Conservation (phyloP, 2,113 vertebrate genomes). For the Sylvia atricapilla region DNA sequence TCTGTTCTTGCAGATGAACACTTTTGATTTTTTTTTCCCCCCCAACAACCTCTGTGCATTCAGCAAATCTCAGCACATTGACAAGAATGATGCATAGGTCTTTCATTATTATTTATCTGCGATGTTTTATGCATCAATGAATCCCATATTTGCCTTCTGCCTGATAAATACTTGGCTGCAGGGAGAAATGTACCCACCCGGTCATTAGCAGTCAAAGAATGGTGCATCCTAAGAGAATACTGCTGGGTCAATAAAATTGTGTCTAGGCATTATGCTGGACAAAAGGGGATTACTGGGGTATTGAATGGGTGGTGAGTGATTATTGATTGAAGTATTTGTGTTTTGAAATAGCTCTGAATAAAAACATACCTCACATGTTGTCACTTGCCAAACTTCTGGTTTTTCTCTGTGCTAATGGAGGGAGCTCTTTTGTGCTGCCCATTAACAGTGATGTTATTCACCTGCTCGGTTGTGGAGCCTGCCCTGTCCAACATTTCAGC, state of each 20-base stretch:
- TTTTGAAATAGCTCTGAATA: conserved; percentile 31
- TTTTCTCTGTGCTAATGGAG: not conserved
- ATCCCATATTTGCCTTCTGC: conserved; percentile 48
- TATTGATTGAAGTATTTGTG: conserved; percentile 30
- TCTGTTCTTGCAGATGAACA: not conserved
- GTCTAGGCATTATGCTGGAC: conserved; percentile 39
- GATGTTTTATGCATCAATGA: conserved; percentile 46
- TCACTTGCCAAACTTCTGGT: not conserved
- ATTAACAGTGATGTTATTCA: not conserved
- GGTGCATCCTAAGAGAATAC: conserved; percentile 30
- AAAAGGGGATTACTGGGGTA: conserved; percentile 48
- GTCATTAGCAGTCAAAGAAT: conserved; percentile 43
- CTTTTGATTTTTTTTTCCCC: accelerated
- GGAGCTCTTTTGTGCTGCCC: not conserved
- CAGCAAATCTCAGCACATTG: not conserved
- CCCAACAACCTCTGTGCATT: not conserved
- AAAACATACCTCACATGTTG: not conserved
- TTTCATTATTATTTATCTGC: conserved; percentile 57
- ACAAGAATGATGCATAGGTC: conserved; percentile 29
- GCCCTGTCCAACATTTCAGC: not conserved
- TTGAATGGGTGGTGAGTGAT: conserved; percentile 30
- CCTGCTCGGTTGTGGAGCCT: not conserved
- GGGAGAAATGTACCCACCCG: not conserved
- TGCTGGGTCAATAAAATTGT: conserved; percentile 46
- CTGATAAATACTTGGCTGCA: conserved; percentile 35